Evolutionary conservation across 2,888 invertebrate species (phyloP).

Genomic region (Latrodectus elegans): DNA sequence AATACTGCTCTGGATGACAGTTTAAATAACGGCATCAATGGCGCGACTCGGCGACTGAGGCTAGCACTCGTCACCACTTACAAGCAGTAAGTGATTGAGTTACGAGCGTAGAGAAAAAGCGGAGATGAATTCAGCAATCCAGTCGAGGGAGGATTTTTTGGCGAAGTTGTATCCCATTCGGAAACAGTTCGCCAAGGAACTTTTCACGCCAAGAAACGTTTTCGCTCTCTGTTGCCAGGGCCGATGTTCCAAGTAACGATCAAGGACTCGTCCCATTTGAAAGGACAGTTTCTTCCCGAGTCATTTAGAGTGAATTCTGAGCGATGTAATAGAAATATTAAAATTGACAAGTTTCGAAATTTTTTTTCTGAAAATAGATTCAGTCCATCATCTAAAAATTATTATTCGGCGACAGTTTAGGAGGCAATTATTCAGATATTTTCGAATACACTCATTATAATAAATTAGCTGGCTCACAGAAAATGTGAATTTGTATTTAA

Average conservation of each 20-base stretch:
- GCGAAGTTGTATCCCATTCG: slow-evolving; percentile 1
- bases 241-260: slow-evolving; percentile 4
- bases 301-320: background rate
- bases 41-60: background rate
- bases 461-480: too few species aligned
- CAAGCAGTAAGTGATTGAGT: slow-evolving; percentile 32
- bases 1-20: slow-evolving; percentile 6
- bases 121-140: slow-evolving; percentile 24
- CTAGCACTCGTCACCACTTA: background rate
- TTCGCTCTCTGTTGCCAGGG: slow-evolving; percentile 43
- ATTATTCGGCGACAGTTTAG: too few species aligned
- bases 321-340: background rate
- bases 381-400: too few species aligned
- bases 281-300: background rate
- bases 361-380: too few species aligned
- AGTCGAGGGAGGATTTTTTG: background rate
- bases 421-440: too few species aligned
- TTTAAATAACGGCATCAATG: slow-evolving; percentile 43
- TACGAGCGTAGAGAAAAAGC: slow-evolving; percentile 1
- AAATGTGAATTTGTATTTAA: too few species aligned
- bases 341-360: background rate
- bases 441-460: too few species aligned
- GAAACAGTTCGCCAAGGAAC: slow-evolving; percentile 26
- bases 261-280: slow-evolving; percentile 6
- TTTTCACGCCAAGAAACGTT: slow-evolving; percentile 16